phyloP scores from a whole-genome alignment of 2,888 invertebrate species.

The Cheiracanthium punctorium region DNA sequence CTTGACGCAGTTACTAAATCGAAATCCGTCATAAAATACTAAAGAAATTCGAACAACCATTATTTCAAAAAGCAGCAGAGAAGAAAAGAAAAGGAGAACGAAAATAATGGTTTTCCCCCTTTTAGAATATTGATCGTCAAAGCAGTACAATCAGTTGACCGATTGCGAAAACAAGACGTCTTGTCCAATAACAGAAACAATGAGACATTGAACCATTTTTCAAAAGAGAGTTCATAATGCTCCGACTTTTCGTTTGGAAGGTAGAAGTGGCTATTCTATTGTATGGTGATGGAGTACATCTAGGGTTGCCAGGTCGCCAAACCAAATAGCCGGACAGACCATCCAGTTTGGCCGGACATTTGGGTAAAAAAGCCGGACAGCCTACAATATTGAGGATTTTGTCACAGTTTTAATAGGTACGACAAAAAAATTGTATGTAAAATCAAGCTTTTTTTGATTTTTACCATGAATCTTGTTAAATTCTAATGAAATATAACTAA shows the following conservation, averaged over 20 bases:
- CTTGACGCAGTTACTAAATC: no score
- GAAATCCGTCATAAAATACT: no score
- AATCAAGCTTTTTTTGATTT: no score
- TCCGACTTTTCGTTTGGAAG: neutral
- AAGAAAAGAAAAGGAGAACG: neutral
- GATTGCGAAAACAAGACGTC: neutral
- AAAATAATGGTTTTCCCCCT: neutral
- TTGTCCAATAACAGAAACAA: neutral
- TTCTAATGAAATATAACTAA: no score
- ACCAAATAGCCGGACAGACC: no score
- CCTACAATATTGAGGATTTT: no score
- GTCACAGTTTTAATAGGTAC: no score
- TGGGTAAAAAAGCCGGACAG: no score
- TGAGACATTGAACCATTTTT: conserved; percentile 6
- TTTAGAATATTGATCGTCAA: neutral
- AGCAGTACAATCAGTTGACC: neutral
- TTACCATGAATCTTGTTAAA: no score
- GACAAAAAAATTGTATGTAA: no score
- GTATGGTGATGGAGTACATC: neutral
- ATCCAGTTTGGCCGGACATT: no score
- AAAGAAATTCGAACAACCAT: neutral
- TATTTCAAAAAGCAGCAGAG: neutral
- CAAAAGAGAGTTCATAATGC: neutral
- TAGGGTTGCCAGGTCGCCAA: no score
- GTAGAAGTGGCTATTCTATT: neutral